A percentile compares a stretch with the other conserved stretches of the same genome.
These are phyloP conservation scores for Orthosia cruda DNA, from an alignment of 2,888 invertebrate species.

Conservation along the genomic window DNA sequence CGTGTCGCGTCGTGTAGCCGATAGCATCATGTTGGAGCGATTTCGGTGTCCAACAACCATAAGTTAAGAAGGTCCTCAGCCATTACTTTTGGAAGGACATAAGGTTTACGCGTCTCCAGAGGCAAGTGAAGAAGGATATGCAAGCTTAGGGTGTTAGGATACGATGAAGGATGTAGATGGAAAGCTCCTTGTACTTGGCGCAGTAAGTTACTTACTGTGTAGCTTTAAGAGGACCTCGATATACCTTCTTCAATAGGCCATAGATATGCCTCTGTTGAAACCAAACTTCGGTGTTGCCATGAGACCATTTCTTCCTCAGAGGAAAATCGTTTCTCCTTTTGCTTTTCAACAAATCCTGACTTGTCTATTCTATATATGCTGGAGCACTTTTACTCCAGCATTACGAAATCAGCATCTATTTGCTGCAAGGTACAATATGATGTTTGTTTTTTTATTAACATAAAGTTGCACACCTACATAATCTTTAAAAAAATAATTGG, in stretches of 20 bases:
- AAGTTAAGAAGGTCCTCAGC: constrained; percentile 49
- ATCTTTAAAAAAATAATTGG: no score
- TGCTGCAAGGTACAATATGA: no score
- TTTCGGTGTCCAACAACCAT: constrained; percentile 62
- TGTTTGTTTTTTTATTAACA: no score
- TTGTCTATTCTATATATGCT: no score
- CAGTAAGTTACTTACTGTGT: not conserved
- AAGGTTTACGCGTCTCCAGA: not conserved
- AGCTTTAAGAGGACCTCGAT: no score
- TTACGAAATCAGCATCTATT: no score
- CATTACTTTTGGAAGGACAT: constrained; percentile 19
- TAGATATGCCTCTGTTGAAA: not conserved
- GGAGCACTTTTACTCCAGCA: no score
- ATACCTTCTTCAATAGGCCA: not conserved
- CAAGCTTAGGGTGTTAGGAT: no score
- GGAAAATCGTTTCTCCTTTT: not conserved
- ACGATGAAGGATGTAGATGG: no score
- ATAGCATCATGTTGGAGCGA: constrained; percentile 68
- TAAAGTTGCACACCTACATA: no score
- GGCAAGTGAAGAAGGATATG: not conserved
- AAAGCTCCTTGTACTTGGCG: not conserved
- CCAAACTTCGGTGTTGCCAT: not conserved
- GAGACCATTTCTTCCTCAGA: no score
- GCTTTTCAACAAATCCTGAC: not conserved
- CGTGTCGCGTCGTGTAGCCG: constrained; percentile 68